phyloP scores from a whole-genome alignment of 2,113 vertebrate genomes.

The Ptychochromis oligacanthus region DNA sequence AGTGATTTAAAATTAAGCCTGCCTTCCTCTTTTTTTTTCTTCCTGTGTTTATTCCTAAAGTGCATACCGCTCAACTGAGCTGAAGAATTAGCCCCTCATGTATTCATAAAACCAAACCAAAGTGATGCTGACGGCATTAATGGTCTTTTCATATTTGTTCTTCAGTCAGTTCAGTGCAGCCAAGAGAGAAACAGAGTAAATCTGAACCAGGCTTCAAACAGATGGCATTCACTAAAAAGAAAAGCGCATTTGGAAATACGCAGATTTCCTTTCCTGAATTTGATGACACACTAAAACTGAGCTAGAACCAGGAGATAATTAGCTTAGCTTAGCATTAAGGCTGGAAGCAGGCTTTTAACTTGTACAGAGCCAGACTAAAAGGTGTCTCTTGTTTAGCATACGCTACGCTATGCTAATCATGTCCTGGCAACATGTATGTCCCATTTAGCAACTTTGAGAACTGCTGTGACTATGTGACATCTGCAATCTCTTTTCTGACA shows the following conservation, averaged over 20 bases:
- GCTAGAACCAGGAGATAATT: background rate
- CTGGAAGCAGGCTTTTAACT: background rate
- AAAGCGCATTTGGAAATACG: background rate
- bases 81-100: conserved; percentile 12
- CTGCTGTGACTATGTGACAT: background rate
- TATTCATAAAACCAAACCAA: conserved; percentile 28
- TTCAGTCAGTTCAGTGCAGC: conserved; percentile 10
- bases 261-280: background rate
- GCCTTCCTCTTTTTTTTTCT: conserved; percentile 6
- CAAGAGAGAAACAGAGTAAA: background rate
- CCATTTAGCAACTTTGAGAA: background rate
- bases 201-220: conserved; percentile 14
- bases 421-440: background rate
- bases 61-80: conserved; percentile 18
- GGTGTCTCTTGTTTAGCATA: background rate
- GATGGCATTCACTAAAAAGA: background rate
- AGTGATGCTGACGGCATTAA: background rate
- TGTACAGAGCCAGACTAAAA: background rate
- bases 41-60: conserved; percentile 24
- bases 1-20: conserved; percentile 52
- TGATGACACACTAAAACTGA: background rate
- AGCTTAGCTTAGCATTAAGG: background rate
- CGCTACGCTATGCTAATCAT: background rate
- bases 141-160: background rate
- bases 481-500: background rate